A percentile compares a stretch with the other conserved stretches of the same genome.
Conservation (phyloP, 30 jellyfish, hydroid and myxozoan genomes). For the Aurelia sp. region DNA sequence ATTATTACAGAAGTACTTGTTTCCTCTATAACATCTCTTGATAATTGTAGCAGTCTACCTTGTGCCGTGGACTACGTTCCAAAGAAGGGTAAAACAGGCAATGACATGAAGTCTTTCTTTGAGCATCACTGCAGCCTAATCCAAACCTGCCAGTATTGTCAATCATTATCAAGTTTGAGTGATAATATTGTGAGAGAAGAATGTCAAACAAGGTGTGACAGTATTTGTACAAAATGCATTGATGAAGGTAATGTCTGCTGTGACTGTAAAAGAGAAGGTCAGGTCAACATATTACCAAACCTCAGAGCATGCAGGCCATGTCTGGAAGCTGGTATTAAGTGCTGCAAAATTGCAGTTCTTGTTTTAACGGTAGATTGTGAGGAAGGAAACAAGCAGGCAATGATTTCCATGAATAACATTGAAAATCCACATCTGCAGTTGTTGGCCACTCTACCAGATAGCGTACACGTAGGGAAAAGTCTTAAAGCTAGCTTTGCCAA, state of each 20-base stretch:
- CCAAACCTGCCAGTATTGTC: conserved; percentile 7
- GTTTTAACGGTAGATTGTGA: conserved; percentile 53
- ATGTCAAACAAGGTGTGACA: neutral
- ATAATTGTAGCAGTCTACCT: conserved; percentile 33
- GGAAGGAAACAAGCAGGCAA: conserved; percentile 35
- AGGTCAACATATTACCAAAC: neutral
- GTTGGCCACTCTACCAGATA: conserved; percentile 7
- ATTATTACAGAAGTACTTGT: neutral
- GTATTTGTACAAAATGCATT: conserved; percentile 5
- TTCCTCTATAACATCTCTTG: neutral
- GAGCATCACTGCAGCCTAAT: neutral
- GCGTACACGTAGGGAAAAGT: conserved; percentile 2
- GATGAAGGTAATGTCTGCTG: conserved; percentile 3
- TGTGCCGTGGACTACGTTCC: conserved; percentile 30
- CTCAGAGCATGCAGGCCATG: conserved; percentile 24
- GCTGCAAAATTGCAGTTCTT: conserved; percentile 5
- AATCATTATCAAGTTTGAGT: neutral
- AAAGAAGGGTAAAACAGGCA: conserved; percentile 12
- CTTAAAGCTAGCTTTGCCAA: conserved; percentile 11
- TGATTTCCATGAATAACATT: neutral
- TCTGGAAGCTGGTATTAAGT: conserved; percentile 1
- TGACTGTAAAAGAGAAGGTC: conserved; percentile 8
- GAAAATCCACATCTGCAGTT: conserved; percentile 3
- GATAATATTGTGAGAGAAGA: conserved; percentile 1
- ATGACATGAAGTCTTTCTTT: neutral